Evolutionary conservation across 2,797 vertebrate species (phyloP).

Genomic region (Catostomus latipinnis): DNA sequence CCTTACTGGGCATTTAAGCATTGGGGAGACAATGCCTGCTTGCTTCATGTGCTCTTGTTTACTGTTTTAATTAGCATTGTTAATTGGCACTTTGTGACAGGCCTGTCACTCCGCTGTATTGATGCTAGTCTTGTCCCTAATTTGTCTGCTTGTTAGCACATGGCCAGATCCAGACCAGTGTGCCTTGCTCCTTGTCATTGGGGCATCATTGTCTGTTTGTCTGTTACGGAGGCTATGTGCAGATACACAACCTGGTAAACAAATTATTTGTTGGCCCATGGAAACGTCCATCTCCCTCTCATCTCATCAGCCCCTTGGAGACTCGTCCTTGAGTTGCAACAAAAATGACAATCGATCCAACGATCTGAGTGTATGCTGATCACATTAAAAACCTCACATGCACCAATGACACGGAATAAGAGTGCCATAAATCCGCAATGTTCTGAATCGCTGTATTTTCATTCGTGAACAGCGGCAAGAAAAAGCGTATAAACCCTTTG

Average conservation of each 20-base stretch:
- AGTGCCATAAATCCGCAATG: background rate
- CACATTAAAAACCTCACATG: constrained; percentile 69
- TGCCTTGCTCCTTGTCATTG: constrained; percentile 76
- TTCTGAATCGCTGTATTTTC: background rate
- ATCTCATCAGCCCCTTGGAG: constrained; percentile 67
- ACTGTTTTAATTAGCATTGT: constrained; percentile 96
- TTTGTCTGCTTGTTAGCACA: constrained; percentile 80
- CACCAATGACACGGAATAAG: constrained; percentile 50
- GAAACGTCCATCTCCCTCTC: constrained; percentile 61
- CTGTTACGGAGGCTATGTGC: constrained; percentile 66
- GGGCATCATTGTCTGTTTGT: constrained; percentile 76
- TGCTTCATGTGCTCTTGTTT: constrained; percentile 84
- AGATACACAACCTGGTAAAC: constrained; percentile 81
- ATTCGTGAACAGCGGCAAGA: background rate
- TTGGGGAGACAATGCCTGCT: constrained; percentile 69
- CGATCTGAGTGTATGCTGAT: constrained; percentile 60
- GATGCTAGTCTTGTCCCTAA: constrained; percentile 77
- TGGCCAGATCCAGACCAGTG: constrained; percentile 64
- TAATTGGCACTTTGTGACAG: constrained; percentile 94
- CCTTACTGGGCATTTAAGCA: constrained; percentile 59
- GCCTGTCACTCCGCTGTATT: constrained; percentile 82
- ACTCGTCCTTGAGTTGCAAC: constrained; percentile 77
- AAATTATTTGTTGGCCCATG: constrained; percentile 69
- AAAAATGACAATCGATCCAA: constrained; percentile 78
- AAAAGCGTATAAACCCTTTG: no score